Evolutionary conservation across 1,140 invertebrate species (phyloP).

Genomic region (Zaprionus ghesquierei): DNA sequence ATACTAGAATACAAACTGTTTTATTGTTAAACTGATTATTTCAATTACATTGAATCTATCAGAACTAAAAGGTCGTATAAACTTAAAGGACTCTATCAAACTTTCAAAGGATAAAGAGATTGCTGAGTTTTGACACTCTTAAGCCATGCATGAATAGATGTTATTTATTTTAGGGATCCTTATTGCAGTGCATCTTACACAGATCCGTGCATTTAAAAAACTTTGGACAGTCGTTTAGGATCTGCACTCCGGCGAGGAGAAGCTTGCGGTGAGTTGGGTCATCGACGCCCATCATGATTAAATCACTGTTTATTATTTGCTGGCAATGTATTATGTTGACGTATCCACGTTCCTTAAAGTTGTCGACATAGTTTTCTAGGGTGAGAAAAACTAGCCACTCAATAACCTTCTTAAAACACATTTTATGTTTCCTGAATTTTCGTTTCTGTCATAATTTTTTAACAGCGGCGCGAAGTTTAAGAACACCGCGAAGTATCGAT

Average conservation of each 20-base stretch:
- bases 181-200: slow-evolving; percentile 30
- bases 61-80: not conserved
- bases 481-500: not conserved
- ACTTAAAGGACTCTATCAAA: not conserved
- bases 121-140: too few species aligned
- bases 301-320: slow-evolving; percentile 40
- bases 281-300: slow-evolving; percentile 45
- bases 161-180: too few species aligned
- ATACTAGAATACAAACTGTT: slow-evolving; percentile 11
- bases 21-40: slow-evolving; percentile 21
- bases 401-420: slow-evolving; percentile 42
- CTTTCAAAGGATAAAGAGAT: too few species aligned
- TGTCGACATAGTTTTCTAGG: slow-evolving; percentile 47
- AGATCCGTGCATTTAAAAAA: slow-evolving; percentile 13
- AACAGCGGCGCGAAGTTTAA: slow-evolving; percentile 18
- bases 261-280: slow-evolving; percentile 33
- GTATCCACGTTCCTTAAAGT: slow-evolving; percentile 38
- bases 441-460: not conserved
- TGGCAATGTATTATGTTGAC: slow-evolving; percentile 35
- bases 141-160: too few species aligned
- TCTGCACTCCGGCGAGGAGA: slow-evolving; percentile 40
- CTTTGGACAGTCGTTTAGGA: slow-evolving; percentile 32
- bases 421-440: not conserved
- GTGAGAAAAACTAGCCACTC: slow-evolving; percentile 56
- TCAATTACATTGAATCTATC: not conserved